phyloP scores from a whole-genome alignment of 2,888 invertebrate species.

The Eremobia ochroleuca region DNA sequence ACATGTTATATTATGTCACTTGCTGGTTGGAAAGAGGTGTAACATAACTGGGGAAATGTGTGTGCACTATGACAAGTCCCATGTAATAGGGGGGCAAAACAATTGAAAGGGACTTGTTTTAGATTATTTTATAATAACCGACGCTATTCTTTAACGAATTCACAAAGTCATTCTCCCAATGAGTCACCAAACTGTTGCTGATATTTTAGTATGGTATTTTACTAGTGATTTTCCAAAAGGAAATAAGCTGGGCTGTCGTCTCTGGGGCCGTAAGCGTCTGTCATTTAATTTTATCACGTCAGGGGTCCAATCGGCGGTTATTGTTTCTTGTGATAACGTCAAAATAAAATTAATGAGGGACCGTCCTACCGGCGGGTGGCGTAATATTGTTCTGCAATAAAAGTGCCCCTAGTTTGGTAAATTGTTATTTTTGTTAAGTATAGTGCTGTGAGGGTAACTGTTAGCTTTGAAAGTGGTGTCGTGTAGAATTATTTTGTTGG shows the following conservation, averaged over 20 bases:
- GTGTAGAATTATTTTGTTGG: slow-evolving; percentile 3
- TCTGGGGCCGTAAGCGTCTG: slow-evolving; percentile 46
- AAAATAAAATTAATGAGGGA: slow-evolving; percentile 70
- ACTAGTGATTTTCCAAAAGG: slow-evolving; percentile 45
- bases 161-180: not conserved
- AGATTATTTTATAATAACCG: not conserved
- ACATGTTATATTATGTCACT: too few relatives aligned
- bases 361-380: slow-evolving; percentile 38
- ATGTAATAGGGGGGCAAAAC: not conserved
- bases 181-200: not conserved
- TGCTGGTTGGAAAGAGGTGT: not conserved
- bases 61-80: not conserved
- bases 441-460: slow-evolving; percentile 23
- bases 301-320: slow-evolving; percentile 63
- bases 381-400: slow-evolving; percentile 52
- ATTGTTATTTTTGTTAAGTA: slow-evolving; percentile 25
- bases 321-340: slow-evolving; percentile 71
- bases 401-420: slow-evolving; percentile 26
- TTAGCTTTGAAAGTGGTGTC: slow-evolving; percentile 8
- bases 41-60: not conserved
- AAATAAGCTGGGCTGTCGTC: slow-evolving; percentile 50
- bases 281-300: slow-evolving; percentile 65
- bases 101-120: too few relatives aligned
- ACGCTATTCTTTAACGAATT: not conserved
- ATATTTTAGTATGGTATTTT: too few relatives aligned